Conservation (phyloP, 2,113 vertebrate genomes). For the Donacobius atricapilla region DNA sequence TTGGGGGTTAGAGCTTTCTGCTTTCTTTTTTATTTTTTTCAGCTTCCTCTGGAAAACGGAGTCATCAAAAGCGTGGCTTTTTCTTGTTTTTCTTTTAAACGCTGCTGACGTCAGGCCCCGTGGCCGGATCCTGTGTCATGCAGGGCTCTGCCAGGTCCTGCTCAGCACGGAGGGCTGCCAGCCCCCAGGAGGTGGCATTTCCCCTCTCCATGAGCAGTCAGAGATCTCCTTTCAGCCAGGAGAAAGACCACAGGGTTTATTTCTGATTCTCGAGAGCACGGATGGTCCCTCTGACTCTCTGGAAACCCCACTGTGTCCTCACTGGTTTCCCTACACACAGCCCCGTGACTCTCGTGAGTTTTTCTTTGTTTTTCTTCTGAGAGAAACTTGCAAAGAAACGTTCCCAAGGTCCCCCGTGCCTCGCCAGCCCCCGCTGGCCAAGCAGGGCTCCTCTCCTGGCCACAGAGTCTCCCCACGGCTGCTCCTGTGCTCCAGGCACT, state of each 20-base stretch:
- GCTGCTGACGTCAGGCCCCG: neutral
- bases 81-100: fast-evolving
- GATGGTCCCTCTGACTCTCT: neutral
- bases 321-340: fast-evolving
- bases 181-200: fast-evolving
- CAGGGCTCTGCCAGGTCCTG: neutral
- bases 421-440: fast-evolving
- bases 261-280: fast-evolving
- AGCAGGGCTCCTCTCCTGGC: neutral
- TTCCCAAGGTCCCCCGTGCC: fast-evolving
- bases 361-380: neutral
- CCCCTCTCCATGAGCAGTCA: fast-evolving
- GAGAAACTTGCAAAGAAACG: neutral
- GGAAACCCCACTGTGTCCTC: constrained; percentile 11
- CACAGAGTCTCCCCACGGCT: fast-evolving
- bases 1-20: neutral
- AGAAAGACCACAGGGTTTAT: neutral
- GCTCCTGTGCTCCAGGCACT: neutral
- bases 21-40: neutral
- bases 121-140: fast-evolving
- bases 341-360: fast-evolving
- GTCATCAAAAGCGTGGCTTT: neutral
- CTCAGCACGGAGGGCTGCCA: fast-evolving
- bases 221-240: neutral
- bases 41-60: neutral